These are phyloP conservation scores for Sinocyclocheilus maitianheensis DNA, from an alignment of 2,113 vertebrate species.

Conservation along the genomic window DNA sequence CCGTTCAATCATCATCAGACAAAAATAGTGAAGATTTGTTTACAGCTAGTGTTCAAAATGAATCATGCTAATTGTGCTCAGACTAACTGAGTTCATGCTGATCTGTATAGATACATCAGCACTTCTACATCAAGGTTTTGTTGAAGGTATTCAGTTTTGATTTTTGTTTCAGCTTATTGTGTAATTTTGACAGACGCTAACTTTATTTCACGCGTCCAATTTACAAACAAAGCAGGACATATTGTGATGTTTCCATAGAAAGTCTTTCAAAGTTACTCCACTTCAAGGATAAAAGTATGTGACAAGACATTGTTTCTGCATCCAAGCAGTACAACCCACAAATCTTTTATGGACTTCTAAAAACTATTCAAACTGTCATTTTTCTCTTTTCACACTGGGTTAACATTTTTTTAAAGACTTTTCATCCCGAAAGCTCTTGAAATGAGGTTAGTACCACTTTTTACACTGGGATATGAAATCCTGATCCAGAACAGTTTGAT, in stretches of 20 bases:
- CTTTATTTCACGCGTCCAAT: not conserved
- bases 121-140: not conserved
- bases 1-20: not conserved
- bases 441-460: not conserved
- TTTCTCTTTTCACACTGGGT: not conserved
- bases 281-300: constrained; percentile 10
- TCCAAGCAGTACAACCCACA: constrained; percentile 18
- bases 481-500: not conserved
- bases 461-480: not conserved
- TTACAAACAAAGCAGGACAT: not conserved
- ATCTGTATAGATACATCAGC: not conserved
- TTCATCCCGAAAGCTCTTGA: not conserved
- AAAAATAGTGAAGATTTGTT: not conserved
- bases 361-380: not conserved
- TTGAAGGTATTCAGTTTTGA: not conserved
- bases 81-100: not conserved
- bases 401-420: not conserved
- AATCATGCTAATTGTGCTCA: not conserved
- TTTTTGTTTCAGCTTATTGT: not conserved
- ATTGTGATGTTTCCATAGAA: constrained; percentile 12
- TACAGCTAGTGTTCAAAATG: not conserved
- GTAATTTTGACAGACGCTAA: constrained; percentile 3
- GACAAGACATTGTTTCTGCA: constrained; percentile 31
- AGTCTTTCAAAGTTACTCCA: not conserved
- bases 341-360: not conserved